Percentiles rank a stretch among this genome's conserved stretches.
Evolutionary conservation across 2,113 vertebrate genomes (phyloP).

Genomic region (Glareola pratincola): DNA sequence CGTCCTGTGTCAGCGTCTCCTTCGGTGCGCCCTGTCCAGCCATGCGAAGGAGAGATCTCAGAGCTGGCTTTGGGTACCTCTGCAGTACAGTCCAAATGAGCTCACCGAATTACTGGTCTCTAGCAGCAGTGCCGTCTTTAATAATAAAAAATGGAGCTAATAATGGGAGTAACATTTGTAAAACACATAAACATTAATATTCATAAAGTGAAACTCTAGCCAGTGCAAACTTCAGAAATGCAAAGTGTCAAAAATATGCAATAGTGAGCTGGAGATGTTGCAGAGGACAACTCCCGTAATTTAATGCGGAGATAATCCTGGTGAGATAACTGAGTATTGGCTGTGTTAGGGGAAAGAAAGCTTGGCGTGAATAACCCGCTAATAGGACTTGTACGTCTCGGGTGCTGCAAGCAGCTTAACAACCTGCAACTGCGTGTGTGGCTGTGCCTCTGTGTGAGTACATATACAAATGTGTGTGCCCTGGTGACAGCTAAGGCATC

Average conservation of each 20-base stretch:
- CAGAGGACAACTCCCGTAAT: neutral
- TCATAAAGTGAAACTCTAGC: neutral
- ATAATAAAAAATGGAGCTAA: neutral
- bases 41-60: neutral
- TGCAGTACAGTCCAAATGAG: fast-evolving
- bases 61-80: neutral
- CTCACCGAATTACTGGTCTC: neutral
- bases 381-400: neutral
- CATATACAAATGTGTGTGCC: neutral
- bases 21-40: neutral
- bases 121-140: neutral
- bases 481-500: neutral
- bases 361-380: neutral
- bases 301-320: neutral
- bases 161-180: neutral
- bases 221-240: neutral
- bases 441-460: neutral
- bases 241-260: neutral
- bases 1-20: neutral
- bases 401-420: neutral
- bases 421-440: too few relatives aligned
- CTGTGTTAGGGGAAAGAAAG: neutral
- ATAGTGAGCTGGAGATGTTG: neutral
- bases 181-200: neutral
- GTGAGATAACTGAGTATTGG: neutral